Conservation (phyloP, 2,888 invertebrate species). For the Anticlea derivata region DNA sequence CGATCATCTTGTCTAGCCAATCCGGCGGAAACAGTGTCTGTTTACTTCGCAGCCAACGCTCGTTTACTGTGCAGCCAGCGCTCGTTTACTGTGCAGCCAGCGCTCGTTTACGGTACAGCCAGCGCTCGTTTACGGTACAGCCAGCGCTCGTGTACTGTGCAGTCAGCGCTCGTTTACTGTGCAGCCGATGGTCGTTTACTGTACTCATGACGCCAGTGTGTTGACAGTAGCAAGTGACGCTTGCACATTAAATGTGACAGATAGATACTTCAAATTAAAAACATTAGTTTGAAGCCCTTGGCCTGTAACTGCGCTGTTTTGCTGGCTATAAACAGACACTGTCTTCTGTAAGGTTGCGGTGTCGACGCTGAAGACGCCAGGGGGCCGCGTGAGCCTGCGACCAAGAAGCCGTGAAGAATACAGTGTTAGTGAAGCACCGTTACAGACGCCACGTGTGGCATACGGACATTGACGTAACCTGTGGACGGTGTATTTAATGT, state of each 20-base stretch:
- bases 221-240: no score
- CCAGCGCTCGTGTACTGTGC: background rate
- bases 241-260: no score
- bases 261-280: no score
- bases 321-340: conserved; percentile 2
- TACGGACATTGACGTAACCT: background rate
- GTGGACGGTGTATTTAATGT: conserved; percentile 5
- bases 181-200: background rate
- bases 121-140: background rate
- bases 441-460: background rate
- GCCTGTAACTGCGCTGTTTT: no score
- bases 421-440: background rate
- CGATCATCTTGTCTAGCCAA: conserved; percentile 71
- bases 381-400: background rate
- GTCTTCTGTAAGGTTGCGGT: conserved; percentile 7
- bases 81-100: background rate
- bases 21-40: conserved; percentile 11
- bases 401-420: background rate
- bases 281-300: no score
- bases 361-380: conserved; percentile 1
- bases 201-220: no score
- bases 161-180: background rate
- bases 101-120: background rate
- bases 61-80: background rate
- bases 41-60: background rate